Conservation (phyloP, 2,113 vertebrate species). For the Pipa parva region DNA sequence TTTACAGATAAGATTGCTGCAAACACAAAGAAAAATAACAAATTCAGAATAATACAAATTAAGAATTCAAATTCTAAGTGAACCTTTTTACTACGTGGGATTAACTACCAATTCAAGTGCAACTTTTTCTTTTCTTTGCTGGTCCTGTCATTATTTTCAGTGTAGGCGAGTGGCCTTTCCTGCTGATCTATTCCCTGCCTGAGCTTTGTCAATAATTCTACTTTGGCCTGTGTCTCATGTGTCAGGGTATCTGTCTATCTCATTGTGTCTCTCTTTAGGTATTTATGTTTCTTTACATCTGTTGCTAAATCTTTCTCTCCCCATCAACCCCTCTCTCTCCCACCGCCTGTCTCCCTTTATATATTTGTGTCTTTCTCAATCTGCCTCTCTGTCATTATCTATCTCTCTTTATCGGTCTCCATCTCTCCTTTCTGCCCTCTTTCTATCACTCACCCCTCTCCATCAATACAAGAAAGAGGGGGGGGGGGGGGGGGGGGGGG, state of each 20-base stretch:
- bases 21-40: no score
- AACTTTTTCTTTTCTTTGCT: no score
- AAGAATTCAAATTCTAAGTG: no score
- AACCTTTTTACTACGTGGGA: no score
- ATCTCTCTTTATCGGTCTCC: slow-evolving; percentile 26
- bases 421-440: slow-evolving; percentile 27
- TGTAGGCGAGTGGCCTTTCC: no score
- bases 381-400: slow-evolving; percentile 24
- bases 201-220: background rate
- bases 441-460: slow-evolving; percentile 32
- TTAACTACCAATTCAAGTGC: no score
- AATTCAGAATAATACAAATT: no score
- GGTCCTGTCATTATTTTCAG: no score
- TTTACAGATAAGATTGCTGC: no score
- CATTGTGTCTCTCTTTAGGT: background rate
- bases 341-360: background rate
- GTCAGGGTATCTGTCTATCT: background rate
- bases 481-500: slow-evolving; percentile 16
- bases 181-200: no score
- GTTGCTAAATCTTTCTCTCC: slow-evolving; percentile 6
- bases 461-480: slow-evolving; percentile 16
- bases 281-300: slow-evolving; percentile 2
- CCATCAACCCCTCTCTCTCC: slow-evolving; percentile 7
- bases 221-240: background rate
- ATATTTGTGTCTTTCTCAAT: slow-evolving; percentile 23